phyloP scores from a whole-genome alignment of 2,113 vertebrate genomes.

The Cynoglossus semilaevis region DNA sequence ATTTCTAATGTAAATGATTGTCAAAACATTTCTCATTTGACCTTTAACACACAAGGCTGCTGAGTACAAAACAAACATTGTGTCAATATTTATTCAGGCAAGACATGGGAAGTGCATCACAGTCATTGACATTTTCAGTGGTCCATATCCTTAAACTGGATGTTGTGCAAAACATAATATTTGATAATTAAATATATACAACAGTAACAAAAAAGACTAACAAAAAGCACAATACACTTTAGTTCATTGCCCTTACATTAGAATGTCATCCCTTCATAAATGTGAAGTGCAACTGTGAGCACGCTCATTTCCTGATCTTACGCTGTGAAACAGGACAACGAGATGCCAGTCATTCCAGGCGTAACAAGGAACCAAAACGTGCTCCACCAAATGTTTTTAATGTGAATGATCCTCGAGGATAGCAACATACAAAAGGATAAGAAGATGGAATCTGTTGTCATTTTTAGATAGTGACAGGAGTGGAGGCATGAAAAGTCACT shows the following conservation, averaged over 20 bases:
- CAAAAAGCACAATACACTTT: slow-evolving; percentile 38
- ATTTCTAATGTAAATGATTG: too few relatives aligned
- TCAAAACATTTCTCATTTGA: too few relatives aligned
- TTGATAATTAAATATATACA: slow-evolving; percentile 43
- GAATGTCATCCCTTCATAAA: slow-evolving; percentile 8
- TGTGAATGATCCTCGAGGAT: slow-evolving; percentile 2
- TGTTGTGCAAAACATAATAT: slow-evolving; percentile 7
- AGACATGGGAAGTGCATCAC: slow-evolving; percentile 51
- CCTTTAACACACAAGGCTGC: too few relatives aligned
- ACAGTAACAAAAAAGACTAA: slow-evolving; percentile 27
- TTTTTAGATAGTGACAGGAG: background rate
- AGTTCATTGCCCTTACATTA: slow-evolving; percentile 13
- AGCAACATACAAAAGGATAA: background rate
- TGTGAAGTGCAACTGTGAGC: background rate
- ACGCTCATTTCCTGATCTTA: background rate
- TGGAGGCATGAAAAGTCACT: background rate
- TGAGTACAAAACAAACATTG: too few relatives aligned
- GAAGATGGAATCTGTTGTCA: background rate
- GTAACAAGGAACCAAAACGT: background rate
- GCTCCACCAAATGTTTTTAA: background rate
- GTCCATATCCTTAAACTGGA: slow-evolving; percentile 35
- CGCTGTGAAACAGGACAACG: slow-evolving; percentile 1
- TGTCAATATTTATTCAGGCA: background rate
- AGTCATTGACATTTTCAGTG: slow-evolving; percentile 13
- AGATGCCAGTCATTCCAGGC: background rate